Evolutionary conservation across 1,140 invertebrate genomes (phyloP), one percentile per base, ranked within the genome.

Genomic region (Drosophila baimaii): DNA sequence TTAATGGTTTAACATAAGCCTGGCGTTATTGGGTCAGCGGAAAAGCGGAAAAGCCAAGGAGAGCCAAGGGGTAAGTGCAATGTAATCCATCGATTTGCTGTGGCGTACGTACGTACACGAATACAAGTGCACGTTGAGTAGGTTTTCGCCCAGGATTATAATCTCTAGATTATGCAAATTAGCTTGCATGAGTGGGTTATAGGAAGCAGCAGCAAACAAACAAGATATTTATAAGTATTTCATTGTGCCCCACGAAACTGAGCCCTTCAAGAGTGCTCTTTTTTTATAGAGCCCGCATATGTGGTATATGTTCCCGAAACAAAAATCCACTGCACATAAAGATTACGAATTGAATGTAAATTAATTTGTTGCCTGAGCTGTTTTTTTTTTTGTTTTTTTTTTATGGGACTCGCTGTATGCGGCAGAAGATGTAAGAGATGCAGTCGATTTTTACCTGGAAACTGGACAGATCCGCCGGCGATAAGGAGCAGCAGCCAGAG

Each of bases 21-120:
- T 31, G 25, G 17, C 39, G 39, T 35, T 79, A 47, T 51, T 47
- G 54, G 41, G 76, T 56, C 54, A 79, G 57, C 47, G 52, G n/a
- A 58, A 63, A 29, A 54, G 51, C 29, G 29, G 29, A 54, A 55
- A 55, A 55, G 19, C 31, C 19, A 10, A n/a, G 37, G 31, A 39
- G 51, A 37, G 19, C 25, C n/a, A n/a, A n/a, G 64, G 27, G 56
- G 52, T 33, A 46, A 46, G 68, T 57, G 59, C 43, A 52, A 33
- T 43, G 75, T 84, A 83, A 80, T 85, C 65, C 79, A 82, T 82
- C 79, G 77, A 84, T n/a, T n/a, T n/a, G n/a, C n/a, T n/a, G n/a
- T n/a, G n/a, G n/a, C n/a, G n/a, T 47, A 35, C 51, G 54, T 31
- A 68, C n/a, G 47, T n/a, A 49, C 43, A 59, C 41, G 29, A 12